These are phyloP conservation scores for Hanleya hanleyi DNA, from an alignment of 2,888 invertebrate genomes.

Conservation along the genomic window DNA sequence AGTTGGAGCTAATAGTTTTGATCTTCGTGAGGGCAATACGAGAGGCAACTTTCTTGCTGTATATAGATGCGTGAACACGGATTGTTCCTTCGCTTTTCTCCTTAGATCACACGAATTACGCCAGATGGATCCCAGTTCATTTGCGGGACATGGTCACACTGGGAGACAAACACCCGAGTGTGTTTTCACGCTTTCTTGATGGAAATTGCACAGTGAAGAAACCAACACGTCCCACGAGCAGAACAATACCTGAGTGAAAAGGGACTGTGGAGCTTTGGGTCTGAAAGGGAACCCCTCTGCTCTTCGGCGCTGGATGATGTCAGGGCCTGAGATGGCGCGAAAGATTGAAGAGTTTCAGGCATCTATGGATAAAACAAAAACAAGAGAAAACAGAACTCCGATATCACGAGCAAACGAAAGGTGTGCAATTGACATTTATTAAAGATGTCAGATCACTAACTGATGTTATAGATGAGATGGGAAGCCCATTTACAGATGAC, in stretches of 20 bases:
- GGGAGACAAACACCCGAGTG: not conserved
- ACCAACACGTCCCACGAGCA: conserved; percentile 21
- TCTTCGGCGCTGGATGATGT: conserved; percentile 19
- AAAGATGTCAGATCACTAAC: not conserved
- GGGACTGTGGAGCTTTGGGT: conserved; percentile 27
- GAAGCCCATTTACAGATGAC: not conserved
- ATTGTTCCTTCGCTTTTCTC: not conserved
- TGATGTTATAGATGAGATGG: not conserved
- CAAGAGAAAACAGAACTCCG: not conserved
- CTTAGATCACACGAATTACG: not conserved
- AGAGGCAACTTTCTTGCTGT: conserved; percentile 12
- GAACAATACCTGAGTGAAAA: conserved; percentile 18
- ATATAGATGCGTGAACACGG: conserved; percentile 12
- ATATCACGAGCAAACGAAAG: not conserved
- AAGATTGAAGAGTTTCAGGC: not conserved
- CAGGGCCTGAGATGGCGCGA: not conserved
- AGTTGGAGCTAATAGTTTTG: not conserved
- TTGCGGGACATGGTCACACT: not conserved
- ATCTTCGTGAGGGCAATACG: conserved; percentile 9
- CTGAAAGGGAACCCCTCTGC: conserved; percentile 23
- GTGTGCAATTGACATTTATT: too few species aligned
- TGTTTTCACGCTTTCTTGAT: conserved; percentile 8
- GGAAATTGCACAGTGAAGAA: conserved; percentile 20
- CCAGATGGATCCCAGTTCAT: not conserved
- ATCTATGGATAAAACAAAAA: not conserved